A percentile compares a stretch with the other conserved stretches of the same genome.
These are phyloP conservation scores for Odocoileus virginianus DNA, from an alignment of 2,113 vertebrate species.

Conservation along the genomic window DNA sequence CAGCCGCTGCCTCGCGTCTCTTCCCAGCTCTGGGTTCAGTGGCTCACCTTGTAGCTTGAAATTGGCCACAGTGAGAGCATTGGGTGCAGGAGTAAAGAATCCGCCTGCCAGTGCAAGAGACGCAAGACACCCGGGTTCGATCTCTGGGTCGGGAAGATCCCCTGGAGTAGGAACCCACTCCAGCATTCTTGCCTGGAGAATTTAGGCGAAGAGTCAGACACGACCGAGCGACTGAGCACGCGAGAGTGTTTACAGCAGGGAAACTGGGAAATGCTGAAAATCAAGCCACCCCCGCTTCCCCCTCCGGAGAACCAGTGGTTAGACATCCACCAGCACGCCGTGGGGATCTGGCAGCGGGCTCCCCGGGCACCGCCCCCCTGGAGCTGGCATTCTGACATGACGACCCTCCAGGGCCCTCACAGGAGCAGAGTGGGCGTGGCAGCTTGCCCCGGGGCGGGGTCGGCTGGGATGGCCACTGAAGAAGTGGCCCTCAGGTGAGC, in stretches of 20 bases:
- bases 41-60: not conserved
- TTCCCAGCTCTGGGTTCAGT: not conserved
- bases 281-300: too few species aligned
- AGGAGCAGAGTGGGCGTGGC: not conserved
- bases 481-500: not conserved
- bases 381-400: not conserved
- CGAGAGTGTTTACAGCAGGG: not conserved
- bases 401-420: rapidly evolving
- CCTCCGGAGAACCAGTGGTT: not conserved
- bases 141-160: not conserved
- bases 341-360: not conserved
- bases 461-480: not conserved
- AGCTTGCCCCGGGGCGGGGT: not conserved
- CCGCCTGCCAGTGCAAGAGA: not conserved
- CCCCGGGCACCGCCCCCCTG: rapidly evolving
- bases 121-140: rapidly evolving
- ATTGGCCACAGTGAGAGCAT: not conserved
- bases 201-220: not conserved
- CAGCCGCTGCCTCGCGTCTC: rapidly evolving
- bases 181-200: not conserved
- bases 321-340: not conserved
- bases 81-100: not conserved
- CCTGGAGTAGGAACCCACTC: not conserved
- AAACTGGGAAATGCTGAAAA: not conserved
- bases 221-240: not conserved